Conservation (phyloP, 2,797 vertebrate genomes). For the Eremophila alpestris region DNA sequence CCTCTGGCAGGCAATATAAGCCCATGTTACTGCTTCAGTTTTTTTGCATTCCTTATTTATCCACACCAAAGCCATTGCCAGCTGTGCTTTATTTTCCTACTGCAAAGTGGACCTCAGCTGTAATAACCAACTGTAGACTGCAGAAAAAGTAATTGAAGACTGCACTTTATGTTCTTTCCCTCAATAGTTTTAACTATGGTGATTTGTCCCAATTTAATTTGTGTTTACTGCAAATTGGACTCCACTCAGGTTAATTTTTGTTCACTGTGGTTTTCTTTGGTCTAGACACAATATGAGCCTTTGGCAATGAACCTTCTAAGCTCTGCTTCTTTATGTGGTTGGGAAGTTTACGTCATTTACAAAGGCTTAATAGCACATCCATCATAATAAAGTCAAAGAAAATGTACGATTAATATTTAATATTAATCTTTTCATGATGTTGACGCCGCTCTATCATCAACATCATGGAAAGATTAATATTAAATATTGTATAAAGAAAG, state of each 20-base stretch:
- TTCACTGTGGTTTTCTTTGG: conserved; percentile 42
- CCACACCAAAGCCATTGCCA: background rate
- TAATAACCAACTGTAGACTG: conserved; percentile 22
- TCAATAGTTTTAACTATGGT: conserved; percentile 39
- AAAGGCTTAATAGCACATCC: conserved; percentile 2
- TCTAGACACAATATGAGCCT: conserved; percentile 56
- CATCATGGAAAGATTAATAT: conserved; percentile 32
- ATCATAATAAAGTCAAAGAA: conserved; percentile 48
- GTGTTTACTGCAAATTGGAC: conserved; percentile 50
- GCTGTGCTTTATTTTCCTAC: conserved; percentile 31
- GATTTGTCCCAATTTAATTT: conserved; percentile 61
- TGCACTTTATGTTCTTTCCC: conserved; percentile 22
- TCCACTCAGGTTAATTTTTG: conserved; percentile 58
- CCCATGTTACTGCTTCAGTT: background rate
- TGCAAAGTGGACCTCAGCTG: conserved; percentile 25
- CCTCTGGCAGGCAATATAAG: background rate
- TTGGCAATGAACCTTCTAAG: conserved; percentile 48
- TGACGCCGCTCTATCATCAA: background rate
- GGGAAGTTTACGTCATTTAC: conserved; percentile 45
- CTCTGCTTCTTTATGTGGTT: conserved; percentile 24
- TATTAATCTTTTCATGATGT: background rate
- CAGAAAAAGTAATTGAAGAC: conserved; percentile 27
- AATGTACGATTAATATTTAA: background rate
- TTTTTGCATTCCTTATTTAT: conserved; percentile 7
- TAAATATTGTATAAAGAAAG: background rate